These are phyloP conservation scores for Galerucella pusilla DNA, from an alignment of 2,888 invertebrate species.

Conservation along the genomic window DNA sequence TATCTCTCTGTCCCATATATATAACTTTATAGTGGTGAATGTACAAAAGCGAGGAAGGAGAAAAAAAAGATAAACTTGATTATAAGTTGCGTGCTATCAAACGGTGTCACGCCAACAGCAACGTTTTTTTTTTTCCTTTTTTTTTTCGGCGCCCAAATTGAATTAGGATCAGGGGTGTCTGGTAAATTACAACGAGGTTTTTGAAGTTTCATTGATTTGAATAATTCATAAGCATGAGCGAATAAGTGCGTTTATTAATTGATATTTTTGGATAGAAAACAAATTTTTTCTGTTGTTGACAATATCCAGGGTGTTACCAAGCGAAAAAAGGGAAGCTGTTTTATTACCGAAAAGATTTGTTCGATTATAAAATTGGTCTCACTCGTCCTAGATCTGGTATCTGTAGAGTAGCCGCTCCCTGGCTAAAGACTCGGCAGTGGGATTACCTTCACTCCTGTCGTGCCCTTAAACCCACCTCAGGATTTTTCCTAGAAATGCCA, in stretches of 20 bases:
- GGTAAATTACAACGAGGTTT: conserved; percentile 16
- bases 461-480: no score
- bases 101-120: conserved; percentile 27
- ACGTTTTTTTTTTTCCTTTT: conserved; percentile 16
- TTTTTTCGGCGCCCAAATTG: conserved; percentile 23
- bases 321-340: no score
- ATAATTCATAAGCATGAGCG: conserved; percentile 14
- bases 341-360: no score
- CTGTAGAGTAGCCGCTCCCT: no score
- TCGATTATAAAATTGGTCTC: no score
- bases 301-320: neutral
- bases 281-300: neutral
- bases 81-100: conserved; percentile 32
- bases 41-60: conserved; percentile 29
- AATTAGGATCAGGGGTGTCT: conserved; percentile 22
- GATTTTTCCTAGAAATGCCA: no score
- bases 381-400: no score
- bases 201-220: conserved; percentile 21
- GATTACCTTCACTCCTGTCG: no score
- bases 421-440: no score
- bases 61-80: conserved; percentile 30
- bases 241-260: neutral
- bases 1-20: conserved; percentile 31
- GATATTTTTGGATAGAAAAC: neutral
- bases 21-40: conserved; percentile 32